Conservation (phyloP, 2,797 vertebrate genomes). For the Lagocephalus sceleratus region DNA sequence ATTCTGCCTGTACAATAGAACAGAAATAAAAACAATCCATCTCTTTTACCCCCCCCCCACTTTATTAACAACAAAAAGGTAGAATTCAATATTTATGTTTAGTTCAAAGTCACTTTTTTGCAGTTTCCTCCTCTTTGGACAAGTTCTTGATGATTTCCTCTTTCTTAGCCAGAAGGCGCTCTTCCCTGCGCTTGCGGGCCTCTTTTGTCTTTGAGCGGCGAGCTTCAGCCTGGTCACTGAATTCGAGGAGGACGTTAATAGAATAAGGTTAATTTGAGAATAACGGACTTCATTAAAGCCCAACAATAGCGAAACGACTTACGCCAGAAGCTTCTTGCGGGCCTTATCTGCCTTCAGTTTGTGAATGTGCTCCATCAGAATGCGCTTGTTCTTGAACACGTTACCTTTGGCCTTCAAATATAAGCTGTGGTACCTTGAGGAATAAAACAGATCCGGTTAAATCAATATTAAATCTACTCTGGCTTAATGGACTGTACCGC, state of each 20-base stretch:
- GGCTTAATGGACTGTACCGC: not conserved
- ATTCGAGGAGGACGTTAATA: not conserved
- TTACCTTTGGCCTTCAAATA: constrained; percentile 98
- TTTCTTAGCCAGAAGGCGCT: constrained; percentile 91
- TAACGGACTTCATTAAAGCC: not conserved
- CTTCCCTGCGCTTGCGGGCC: constrained; percentile 90
- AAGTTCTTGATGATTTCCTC: constrained; percentile 95
- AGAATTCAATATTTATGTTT: constrained; percentile 2
- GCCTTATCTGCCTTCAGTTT: constrained; percentile 98
- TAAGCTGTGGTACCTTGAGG: constrained; percentile 93
- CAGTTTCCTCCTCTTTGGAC: constrained; percentile 91
- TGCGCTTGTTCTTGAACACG: constrained; percentile 97
- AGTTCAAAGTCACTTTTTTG: constrained; percentile 81
- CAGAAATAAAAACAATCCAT: not conserved
- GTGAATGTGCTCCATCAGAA: constrained; percentile 99
- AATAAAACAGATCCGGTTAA: not conserved
- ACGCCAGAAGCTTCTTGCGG: constrained; percentile 98
- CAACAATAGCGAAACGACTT: constrained; percentile 62
- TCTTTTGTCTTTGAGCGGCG: constrained; percentile 95
- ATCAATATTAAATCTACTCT: not conserved
- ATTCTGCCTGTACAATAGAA: too few species aligned
- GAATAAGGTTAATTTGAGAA: constrained; percentile 1
- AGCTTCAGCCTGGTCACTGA: constrained; percentile 93
- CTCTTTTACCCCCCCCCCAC: constrained; percentile 42
- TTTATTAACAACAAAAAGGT: constrained; percentile 58